Evolutionary conservation across 2,888 invertebrate species (phyloP), one percentile per base, ranked within the genome.

Genomic region (Nysson spinosus): DNA sequence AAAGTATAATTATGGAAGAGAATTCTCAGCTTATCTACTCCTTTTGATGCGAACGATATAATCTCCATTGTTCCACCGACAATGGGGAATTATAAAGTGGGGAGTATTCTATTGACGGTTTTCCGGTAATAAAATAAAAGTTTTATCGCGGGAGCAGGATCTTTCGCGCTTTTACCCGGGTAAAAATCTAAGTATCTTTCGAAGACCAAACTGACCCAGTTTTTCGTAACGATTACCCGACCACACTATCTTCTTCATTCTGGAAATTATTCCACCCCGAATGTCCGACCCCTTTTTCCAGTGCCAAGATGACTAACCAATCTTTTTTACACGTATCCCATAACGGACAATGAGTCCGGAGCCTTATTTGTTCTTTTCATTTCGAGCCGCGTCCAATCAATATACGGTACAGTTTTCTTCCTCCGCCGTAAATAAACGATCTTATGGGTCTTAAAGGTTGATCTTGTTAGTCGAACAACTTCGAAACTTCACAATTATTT

Each of bases 201-300:
- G 19, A 55, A 58, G 60, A 55, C 46, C 17, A 43, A 39, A 11
- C n/a, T 32, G 56, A 52, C 52, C 62, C 49, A 62, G 9, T 57
- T 66, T 57, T 43, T 28, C 30, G 32, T 30, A 30, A 49, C 42
- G 51, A 56, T 44, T 30, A 51, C 50, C 32, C 34, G 39, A 55
- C 39, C 35, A 24, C 19, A 54, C 40, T 49, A n/a, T n/a, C n/a
- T 44, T 47, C 40, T 43, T 40, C 49, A 39, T 32, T 28, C 57
- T 22, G 64, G 60, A 60, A 60, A 64, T 60, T 54, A 54, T 26
- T 54, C 49, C 37, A 40, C 22, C 50, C 57, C 42, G 67, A 58
- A n/a, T n/a, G n/a, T n/a, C n/a, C n/a, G n/a, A n/a, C n/a, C 64
- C 67, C 30, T 50, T 30, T 64, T 64, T 46, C 44, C 19, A 6